Evolutionary conservation across 2,888 invertebrate genomes (phyloP).

Genomic region (Volucella inanis): DNA sequence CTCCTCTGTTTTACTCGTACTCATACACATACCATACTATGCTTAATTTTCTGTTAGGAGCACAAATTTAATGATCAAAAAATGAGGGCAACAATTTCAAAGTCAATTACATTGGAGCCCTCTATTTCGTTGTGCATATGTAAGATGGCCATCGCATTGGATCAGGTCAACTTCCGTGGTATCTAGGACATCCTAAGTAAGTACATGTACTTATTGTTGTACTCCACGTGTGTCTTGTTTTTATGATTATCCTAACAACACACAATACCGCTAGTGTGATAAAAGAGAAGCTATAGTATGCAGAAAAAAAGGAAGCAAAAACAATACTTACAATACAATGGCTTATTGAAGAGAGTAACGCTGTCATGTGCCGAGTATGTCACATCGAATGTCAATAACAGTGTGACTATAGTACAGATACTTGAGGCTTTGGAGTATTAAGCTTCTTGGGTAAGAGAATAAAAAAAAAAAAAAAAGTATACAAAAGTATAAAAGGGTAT

Average conservation of each 20-base stretch:
- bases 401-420: conserved; percentile 31
- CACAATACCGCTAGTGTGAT: conserved; percentile 35
- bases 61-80: conserved; percentile 27
- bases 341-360: conserved; percentile 55
- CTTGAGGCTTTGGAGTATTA: conserved; percentile 51
- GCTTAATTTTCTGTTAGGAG: conserved; percentile 1
- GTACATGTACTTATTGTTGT: conserved; percentile 21
- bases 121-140: conserved; percentile 17
- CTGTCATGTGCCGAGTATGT: conserved; percentile 17
- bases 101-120: conserved; percentile 62
- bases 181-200: conserved; percentile 61
- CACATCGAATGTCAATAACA: conserved; percentile 74
- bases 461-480: too few species aligned
- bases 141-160: conserved; percentile 42
- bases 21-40: neutral
- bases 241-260: conserved; percentile 33
- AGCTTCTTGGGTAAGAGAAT: conserved; percentile 31
- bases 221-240: conserved; percentile 3
- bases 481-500: too few species aligned
- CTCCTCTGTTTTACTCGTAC: neutral
- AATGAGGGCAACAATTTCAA: conserved; percentile 51
- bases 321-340: conserved; percentile 63
- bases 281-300: conserved; percentile 11
- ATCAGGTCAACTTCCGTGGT: conserved; percentile 48
- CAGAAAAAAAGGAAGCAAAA: conserved; percentile 22